These are phyloP conservation scores for Cylloceria caligata DNA, from an alignment of 2,888 invertebrate species.

Conservation along the genomic window DNA sequence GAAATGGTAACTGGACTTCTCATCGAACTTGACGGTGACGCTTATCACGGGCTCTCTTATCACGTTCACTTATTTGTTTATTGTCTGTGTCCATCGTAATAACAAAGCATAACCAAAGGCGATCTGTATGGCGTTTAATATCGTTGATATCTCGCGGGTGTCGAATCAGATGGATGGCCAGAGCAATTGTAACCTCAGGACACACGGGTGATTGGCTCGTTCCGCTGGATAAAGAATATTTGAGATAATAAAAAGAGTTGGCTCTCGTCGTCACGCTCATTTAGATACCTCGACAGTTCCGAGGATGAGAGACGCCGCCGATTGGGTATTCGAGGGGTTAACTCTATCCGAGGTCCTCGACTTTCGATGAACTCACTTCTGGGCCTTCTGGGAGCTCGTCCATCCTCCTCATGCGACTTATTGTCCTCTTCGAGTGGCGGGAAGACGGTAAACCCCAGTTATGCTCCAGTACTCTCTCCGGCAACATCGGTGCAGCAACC, in stretches of 20 bases:
- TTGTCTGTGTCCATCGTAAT: too few relatives aligned
- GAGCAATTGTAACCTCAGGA: not conserved
- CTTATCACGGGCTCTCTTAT: too few relatives aligned
- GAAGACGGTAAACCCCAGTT: constrained; percentile 77
- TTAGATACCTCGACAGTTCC: not conserved
- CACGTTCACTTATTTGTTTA: not conserved
- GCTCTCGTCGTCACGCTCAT: not conserved
- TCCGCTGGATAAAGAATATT: not conserved
- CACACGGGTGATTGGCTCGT: not conserved
- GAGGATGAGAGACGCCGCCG: not conserved
- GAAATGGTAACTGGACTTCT: too few relatives aligned
- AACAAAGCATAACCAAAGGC: too few relatives aligned
- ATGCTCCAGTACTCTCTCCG: constrained; percentile 79
- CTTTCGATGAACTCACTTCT: not conserved
- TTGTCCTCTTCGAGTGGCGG: constrained; percentile 70
- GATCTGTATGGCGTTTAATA: not conserved
- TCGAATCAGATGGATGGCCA: not conserved
- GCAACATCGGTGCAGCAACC: constrained; percentile 73
- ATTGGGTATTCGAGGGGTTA: too few relatives aligned
- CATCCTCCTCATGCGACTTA: constrained; percentile 63
- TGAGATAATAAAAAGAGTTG: not conserved
- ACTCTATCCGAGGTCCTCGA: not conserved
- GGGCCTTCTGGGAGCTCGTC: not conserved
- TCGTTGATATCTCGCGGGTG: not conserved
- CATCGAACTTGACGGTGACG: too few relatives aligned